Evolutionary conservation across 64 coral and sea anemone genomes (phyloP).

Genomic region (Montipora efflorescens): DNA sequence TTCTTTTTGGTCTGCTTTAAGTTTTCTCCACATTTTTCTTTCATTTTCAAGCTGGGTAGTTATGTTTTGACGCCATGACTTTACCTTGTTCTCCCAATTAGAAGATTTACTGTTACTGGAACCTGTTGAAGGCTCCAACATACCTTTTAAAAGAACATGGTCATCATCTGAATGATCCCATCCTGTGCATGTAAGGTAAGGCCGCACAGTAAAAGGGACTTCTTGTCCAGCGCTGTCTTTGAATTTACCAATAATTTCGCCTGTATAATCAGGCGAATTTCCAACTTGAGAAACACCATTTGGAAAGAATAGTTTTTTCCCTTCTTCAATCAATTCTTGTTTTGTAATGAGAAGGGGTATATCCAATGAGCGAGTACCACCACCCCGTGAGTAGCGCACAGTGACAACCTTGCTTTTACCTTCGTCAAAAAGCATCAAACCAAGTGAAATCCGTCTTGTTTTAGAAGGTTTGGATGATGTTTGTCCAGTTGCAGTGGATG

Average conservation of each 20-base stretch:
- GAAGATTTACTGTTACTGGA: not conserved
- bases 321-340: conserved; percentile 48
- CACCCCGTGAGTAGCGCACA: conserved; percentile 26
- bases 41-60: not conserved
- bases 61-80: not conserved
- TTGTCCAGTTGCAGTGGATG: not conserved
- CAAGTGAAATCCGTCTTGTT: conserved; percentile 25
- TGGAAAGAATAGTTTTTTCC: conserved; percentile 35
- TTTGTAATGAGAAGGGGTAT: conserved; percentile 29
- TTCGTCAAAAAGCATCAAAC: conserved; percentile 50
- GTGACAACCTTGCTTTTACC: conserved; percentile 33
- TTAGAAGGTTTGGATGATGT: not conserved
- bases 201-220: conserved; percentile 40
- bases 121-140: not conserved
- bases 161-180: not conserved
- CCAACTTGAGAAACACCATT: conserved; percentile 39
- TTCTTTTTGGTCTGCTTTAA: not conserved
- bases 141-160: not conserved
- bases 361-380: conserved; percentile 37
- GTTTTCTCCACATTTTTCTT: not conserved
- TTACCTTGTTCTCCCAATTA: not conserved
- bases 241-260: conserved; percentile 30
- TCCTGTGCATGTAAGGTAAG: not conserved
- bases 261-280: conserved; percentile 36
- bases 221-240: conserved; percentile 26